These are phyloP conservation scores for Drosophila seclusa DNA, from an alignment of 2,888 invertebrate genomes.

Conservation along the genomic window DNA sequence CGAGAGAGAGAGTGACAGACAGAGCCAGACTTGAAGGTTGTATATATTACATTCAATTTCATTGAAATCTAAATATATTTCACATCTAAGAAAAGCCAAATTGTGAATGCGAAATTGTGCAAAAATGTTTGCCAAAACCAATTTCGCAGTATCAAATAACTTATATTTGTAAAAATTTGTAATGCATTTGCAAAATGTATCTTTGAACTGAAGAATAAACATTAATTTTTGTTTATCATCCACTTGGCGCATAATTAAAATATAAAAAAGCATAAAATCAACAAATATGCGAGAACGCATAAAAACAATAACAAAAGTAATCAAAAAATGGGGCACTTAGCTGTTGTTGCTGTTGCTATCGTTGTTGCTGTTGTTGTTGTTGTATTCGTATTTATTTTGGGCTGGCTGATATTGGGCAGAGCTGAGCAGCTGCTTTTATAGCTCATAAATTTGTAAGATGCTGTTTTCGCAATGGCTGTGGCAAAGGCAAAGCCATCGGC, in stretches of 20 bases:
- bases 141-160: background rate
- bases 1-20: background rate
- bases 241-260: conserved; percentile 65
- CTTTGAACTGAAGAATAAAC: conserved; percentile 25
- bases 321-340: conserved; percentile 65
- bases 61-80: background rate
- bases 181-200: conserved; percentile 4
- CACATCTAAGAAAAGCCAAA: background rate
- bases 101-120: background rate
- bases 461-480: conserved; percentile 59
- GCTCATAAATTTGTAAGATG: conserved; percentile 78
- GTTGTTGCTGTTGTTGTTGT: conserved; percentile 27
- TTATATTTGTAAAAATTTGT: background rate
- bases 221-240: conserved; percentile 53
- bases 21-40: background rate
- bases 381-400: conserved; percentile 15
- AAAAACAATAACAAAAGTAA: conserved; percentile 77
- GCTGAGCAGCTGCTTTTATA: conserved; percentile 73
- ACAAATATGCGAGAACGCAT: conserved; percentile 61
- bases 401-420: conserved; percentile 8
- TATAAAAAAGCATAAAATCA: conserved; percentile 57
- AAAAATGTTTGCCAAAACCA: background rate
- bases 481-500: conserved; percentile 23
- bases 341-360: conserved; percentile 27
- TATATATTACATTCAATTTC: background rate